A percentile compares a stretch with the other conserved stretches of the same genome.
phyloP scores from a whole-genome alignment of 2,113 vertebrate genomes.

The Ancistrus triradiatus region DNA sequence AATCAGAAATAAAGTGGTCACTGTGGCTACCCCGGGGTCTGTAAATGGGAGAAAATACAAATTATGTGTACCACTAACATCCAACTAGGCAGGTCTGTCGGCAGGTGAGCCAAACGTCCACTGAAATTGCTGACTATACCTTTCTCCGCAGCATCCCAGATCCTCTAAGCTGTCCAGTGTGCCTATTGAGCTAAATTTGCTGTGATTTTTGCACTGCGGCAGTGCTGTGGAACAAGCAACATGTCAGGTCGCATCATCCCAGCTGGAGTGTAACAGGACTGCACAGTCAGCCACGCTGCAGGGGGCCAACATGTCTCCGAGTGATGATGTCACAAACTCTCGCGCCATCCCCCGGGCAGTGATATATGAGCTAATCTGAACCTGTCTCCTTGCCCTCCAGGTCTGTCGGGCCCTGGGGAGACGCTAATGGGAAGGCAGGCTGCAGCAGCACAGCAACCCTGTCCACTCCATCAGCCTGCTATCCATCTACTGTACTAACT shows the following conservation, averaged over 20 bases:
- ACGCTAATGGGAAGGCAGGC: conserved; percentile 80
- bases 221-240: conserved; percentile 32
- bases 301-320: conserved; percentile 53
- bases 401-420: conserved; percentile 69
- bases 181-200: neutral
- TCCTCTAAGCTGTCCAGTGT: neutral
- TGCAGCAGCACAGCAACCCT: conserved; percentile 60
- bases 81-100: neutral
- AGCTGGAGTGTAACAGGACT: conserved; percentile 49
- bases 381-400: conserved; percentile 69
- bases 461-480: conserved; percentile 57
- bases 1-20: no score
- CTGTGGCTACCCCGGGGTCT: no score
- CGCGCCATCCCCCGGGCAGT: conserved; percentile 62
- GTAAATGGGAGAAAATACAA: no score
- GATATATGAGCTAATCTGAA: conserved; percentile 91
- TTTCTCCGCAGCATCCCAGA: neutral
- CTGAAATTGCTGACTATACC: no score
- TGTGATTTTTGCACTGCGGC: neutral
- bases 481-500: conserved; percentile 60
- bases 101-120: no score
- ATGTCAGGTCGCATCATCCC: conserved; percentile 59
- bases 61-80: no score
- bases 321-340: conserved; percentile 72
- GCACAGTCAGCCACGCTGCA: conserved; percentile 55